Conservation (phyloP, 2,797 vertebrate genomes). For the Salmo trutta region DNA sequence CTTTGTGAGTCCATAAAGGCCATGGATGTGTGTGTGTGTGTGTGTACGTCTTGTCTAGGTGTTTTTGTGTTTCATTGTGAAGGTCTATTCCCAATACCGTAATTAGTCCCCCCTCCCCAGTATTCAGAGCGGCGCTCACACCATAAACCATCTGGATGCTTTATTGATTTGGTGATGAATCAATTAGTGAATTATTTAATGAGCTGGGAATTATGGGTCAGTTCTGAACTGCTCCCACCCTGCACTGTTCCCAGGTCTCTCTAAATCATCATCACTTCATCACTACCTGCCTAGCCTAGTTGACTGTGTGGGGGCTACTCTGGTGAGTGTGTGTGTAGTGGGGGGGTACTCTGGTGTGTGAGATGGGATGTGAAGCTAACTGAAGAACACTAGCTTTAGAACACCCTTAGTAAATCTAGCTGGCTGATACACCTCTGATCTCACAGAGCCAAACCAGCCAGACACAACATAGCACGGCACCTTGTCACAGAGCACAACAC, state of each 20-base stretch:
- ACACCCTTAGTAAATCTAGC: too few species aligned
- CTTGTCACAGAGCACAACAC: too few species aligned
- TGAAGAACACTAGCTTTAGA: too few species aligned
- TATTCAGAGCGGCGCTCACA: constrained; percentile 58
- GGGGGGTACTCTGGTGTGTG: neutral
- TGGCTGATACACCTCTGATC: too few species aligned
- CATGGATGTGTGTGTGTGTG: neutral
- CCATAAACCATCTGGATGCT: constrained; percentile 66
- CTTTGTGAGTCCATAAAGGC: constrained; percentile 32
- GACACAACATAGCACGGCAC: too few species aligned
- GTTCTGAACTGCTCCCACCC: constrained; percentile 64
- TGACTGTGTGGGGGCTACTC: neutral
- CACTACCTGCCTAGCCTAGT: constrained; percentile 46
- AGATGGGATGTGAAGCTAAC: too few species aligned
- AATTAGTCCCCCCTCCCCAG: constrained; percentile 16
- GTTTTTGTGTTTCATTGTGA: constrained; percentile 32
- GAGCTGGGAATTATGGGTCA: constrained; percentile 82
- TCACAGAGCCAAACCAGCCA: too few species aligned
- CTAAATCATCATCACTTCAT: constrained; percentile 57
- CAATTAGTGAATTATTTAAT: constrained; percentile 84
- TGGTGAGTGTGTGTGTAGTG: neutral
- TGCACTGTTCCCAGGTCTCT: constrained; percentile 55
- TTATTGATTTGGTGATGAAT: constrained; percentile 81
- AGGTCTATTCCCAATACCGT: neutral
- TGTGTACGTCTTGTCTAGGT: neutral